Evolutionary conservation across 2,797 vertebrate genomes (phyloP).

Genomic region (Eulemur rubriventer): DNA sequence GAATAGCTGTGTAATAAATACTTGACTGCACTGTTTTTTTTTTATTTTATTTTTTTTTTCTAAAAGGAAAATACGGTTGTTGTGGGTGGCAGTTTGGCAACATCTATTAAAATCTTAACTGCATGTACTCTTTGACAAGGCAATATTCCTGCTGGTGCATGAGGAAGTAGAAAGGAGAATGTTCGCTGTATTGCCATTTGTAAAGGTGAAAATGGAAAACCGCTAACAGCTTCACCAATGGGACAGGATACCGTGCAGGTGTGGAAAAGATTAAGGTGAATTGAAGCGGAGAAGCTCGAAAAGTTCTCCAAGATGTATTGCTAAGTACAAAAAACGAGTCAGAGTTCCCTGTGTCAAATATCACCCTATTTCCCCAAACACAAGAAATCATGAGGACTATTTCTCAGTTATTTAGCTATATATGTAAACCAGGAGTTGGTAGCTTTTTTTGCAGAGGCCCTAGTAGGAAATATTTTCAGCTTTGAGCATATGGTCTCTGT

Average conservation of each 20-base stretch:
- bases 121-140: neutral
- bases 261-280: neutral
- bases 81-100: neutral
- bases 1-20: neutral
- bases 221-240: neutral
- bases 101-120: neutral
- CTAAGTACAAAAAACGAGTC: neutral
- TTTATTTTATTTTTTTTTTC: neutral
- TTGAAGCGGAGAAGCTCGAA: neutral
- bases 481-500: neutral
- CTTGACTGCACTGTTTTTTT: neutral
- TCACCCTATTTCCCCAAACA: neutral
- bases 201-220: neutral
- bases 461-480: neutral
- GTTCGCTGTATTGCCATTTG: neutral
- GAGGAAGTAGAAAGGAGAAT: neutral
- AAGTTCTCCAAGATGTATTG: neutral
- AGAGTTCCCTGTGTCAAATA: neutral
- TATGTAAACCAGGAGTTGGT: neutral
- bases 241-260: neutral
- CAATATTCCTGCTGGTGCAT: fast-evolving
- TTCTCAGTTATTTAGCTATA: neutral
- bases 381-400: neutral
- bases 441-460: neutral
- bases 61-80: neutral